Evolutionary conservation across 1,140 invertebrate genomes (phyloP).

Genomic region (Trichoplusia ni): DNA sequence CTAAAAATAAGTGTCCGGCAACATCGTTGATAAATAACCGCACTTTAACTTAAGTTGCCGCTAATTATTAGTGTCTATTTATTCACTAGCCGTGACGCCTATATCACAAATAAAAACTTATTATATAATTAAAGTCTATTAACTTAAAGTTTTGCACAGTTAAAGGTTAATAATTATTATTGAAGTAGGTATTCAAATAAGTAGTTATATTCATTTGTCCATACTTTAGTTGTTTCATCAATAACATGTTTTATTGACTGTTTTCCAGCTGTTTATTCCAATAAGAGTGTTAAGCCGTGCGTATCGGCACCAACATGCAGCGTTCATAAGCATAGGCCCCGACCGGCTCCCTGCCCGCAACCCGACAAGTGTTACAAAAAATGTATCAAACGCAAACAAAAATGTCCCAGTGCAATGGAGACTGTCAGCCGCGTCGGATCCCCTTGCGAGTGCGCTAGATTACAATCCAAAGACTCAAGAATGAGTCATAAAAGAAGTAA

Average conservation of each 20-base stretch:
- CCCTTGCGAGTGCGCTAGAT: conserved; percentile 56
- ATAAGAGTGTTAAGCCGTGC: conserved; percentile 64
- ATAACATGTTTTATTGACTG: not conserved
- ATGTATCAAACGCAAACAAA: conserved; percentile 52
- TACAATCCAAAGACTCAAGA: conserved; percentile 57
- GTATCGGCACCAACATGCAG: conserved; percentile 68
- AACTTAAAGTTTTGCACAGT: too few relatives aligned
- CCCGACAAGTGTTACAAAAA: conserved; percentile 66
- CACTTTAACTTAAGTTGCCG: too few relatives aligned
- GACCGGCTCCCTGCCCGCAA: conserved; percentile 59
- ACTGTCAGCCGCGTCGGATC: conserved; percentile 51
- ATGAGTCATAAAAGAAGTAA: conserved; percentile 40
- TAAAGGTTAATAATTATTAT: too few relatives aligned
- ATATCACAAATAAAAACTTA: too few relatives aligned
- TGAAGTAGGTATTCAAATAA: too few relatives aligned
- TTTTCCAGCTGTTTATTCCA: conserved; percentile 61
- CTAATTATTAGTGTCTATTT: too few relatives aligned
- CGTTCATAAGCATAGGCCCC: conserved; percentile 63
- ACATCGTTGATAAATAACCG: too few relatives aligned
- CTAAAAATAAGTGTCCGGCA: too few relatives aligned
- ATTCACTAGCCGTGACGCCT: too few relatives aligned
- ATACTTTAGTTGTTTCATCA: too few relatives aligned
- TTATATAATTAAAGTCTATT: too few relatives aligned
- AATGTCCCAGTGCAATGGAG: conserved; percentile 67
- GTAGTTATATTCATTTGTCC: too few relatives aligned